These are phyloP conservation scores for Triplophysa rosa DNA, from an alignment of 2,113 vertebrate genomes.

Conservation along the genomic window DNA sequence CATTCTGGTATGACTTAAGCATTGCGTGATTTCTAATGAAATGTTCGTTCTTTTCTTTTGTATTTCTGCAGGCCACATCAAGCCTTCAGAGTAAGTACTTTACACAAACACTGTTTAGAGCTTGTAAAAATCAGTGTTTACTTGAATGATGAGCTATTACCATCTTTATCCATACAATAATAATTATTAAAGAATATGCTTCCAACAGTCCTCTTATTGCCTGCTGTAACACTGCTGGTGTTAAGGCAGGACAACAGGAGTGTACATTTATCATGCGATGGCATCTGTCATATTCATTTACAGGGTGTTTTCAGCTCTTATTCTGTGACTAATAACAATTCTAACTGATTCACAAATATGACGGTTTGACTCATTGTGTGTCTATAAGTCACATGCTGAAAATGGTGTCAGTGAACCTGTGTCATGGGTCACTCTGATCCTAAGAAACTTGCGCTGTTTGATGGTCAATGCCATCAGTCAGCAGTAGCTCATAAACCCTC, in stretches of 20 bases:
- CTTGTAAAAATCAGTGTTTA: not conserved
- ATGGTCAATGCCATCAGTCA: not conserved
- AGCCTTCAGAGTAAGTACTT: constrained; percentile 56
- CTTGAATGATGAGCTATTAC: no score
- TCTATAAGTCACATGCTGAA: not conserved
- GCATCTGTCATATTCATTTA: not conserved
- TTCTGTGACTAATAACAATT: constrained; percentile 2
- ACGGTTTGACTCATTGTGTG: not conserved
- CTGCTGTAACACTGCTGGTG: not conserved
- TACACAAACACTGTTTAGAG: not conserved
- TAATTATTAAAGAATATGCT: no score
- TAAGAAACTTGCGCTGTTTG: not conserved
- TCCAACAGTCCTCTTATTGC: no score
- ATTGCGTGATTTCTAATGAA: not conserved
- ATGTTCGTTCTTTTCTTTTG: not conserved
- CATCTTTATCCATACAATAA: no score
- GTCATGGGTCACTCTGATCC: not conserved
- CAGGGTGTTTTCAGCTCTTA: not conserved
- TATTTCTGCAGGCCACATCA: constrained; percentile 49
- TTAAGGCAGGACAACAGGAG: not conserved
- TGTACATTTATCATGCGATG: not conserved
- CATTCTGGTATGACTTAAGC: not conserved
- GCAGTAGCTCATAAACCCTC: not conserved
- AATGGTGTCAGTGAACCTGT: not conserved
- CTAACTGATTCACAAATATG: not conserved